Percentiles rank a stretch among this genome's conserved stretches.
Evolutionary conservation across 1,140 invertebrate species (phyloP).

Genomic region (Cotesia typhae): DNA sequence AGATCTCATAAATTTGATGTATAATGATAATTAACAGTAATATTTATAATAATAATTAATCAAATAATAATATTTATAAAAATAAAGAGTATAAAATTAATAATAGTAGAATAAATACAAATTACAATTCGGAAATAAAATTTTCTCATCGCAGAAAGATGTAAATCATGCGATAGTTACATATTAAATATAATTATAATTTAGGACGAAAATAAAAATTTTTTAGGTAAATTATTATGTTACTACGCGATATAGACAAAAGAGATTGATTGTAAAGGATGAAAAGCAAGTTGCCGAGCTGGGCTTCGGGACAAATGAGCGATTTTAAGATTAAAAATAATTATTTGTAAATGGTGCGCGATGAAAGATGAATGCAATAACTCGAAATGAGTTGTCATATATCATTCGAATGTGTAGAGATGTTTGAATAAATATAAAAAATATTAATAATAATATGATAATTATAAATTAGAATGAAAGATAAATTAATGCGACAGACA

Average conservation of each 20-base stretch:
- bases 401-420: constrained; percentile 37
- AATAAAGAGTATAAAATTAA: background rate
- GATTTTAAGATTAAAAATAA: constrained; percentile 23
- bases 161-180: background rate
- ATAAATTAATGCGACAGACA: too few species aligned
- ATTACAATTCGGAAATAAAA: background rate
- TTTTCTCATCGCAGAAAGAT: background rate
- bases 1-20: constrained; percentile 4
- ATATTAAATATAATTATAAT: constrained; percentile 1
- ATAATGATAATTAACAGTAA: background rate
- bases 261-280: constrained; percentile 45
- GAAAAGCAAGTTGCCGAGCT: constrained; percentile 47
- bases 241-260: constrained; percentile 38
- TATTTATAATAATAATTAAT: constrained; percentile 3
- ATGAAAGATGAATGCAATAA: constrained; percentile 22
- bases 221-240: constrained; percentile 37
- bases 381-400: constrained; percentile 31
- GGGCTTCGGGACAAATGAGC: constrained; percentile 55
- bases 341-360: constrained; percentile 27
- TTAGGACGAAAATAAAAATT: constrained; percentile 21
- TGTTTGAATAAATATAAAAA: constrained; percentile 20
- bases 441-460: constrained; percentile 6
- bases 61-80: constrained; percentile 10
- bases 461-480: constrained; percentile 15
- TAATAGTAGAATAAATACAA: background rate